These are phyloP conservation scores for Dusona sp. DNA, from an alignment of 2,888 invertebrate genomes.

Conservation along the genomic window DNA sequence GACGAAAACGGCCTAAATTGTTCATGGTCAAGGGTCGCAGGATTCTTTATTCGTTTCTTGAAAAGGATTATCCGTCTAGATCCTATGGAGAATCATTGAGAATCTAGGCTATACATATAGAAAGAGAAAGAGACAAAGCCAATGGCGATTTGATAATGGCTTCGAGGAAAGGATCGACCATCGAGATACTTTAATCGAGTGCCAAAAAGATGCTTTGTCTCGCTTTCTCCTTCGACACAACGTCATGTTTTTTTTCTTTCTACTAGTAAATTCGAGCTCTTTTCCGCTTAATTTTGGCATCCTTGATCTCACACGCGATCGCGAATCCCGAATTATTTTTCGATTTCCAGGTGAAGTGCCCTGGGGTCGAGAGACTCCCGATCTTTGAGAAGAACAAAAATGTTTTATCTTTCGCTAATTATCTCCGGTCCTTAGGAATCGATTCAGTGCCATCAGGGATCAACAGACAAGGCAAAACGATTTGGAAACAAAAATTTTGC, in stretches of 20 bases:
- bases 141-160: slow-evolving; percentile 71
- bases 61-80: slow-evolving; percentile 62
- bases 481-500: slow-evolving; percentile 67
- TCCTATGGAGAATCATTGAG: slow-evolving; percentile 65
- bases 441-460: slow-evolving; percentile 27
- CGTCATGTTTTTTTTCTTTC: slow-evolving; percentile 20
- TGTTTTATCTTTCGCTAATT: slow-evolving; percentile 49
- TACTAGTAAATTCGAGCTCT: slow-evolving; percentile 33
- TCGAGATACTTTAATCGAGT: slow-evolving; percentile 57
- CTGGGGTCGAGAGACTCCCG: slow-evolving; percentile 20
- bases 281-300: slow-evolving; percentile 22
- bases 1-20: slow-evolving; percentile 32
- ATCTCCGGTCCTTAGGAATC: slow-evolving; percentile 42
- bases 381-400: slow-evolving; percentile 37
- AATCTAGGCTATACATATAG: slow-evolving; percentile 44
- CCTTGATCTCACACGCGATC: slow-evolving; percentile 60
- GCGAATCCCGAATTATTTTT: slow-evolving; percentile 31
- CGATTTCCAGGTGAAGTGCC: slow-evolving; percentile 57
- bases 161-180: slow-evolving; percentile 73
- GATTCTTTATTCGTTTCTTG: slow-evolving; percentile 41
- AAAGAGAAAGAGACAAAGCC: slow-evolving; percentile 45
- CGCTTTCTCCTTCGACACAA: slow-evolving; percentile 35
- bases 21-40: slow-evolving; percentile 28
- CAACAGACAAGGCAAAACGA: slow-evolving; percentile 46
- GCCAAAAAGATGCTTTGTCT: slow-evolving; percentile 24